Base-by-base conservation (phyloP, 2,888 invertebrate species). In the Pristionchus arcanus region DNA sequence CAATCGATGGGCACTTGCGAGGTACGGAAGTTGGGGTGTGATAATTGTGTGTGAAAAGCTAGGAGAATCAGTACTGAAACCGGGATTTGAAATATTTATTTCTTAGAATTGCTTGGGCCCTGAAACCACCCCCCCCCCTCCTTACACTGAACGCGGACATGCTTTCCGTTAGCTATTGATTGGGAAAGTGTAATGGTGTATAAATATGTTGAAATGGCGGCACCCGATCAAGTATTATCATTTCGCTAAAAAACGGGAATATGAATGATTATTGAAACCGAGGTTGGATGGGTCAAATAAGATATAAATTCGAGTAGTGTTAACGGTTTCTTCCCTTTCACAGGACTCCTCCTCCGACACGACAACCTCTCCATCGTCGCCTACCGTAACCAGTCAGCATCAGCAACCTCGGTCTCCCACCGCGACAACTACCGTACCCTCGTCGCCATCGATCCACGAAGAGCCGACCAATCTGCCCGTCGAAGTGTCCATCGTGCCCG, bases 1-100 rank as follows among this genome's bases (percentile, higher is more conserved):
- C 89, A 90, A 5, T 90, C 89, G 53, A 81, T 91, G 37, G 91
- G 91, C 28, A 34, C 83, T 2, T 7, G 42, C 15, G 87, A 87
- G 87, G 87, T 68, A 42, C 42, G n/a, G 42, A n/a, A 74, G 34
- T 16, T 31, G 0, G 25, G 74, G 34, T 25, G 21, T 9, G 42
- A 49, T 9, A 9, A 49, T 9, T 49, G 42, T 13, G 42, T 49
- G 13, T 3, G 42, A 9, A 42, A 42, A 9, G 42, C 42, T 9
- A 0, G 4, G 9, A 3, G 42, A 49, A 49, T 49, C 42, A 49
- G 42, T 49, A 49, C n/a, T n/a, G n/a, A n/a, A n/a, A n/a, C n/a
- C n/a, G n/a, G n/a, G n/a, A n/a, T n/a, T n/a, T n/a, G n/a, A n/a
- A n/a, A n/a, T n/a, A n/a, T n/a, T n/a, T n/a, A n/a, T n/a, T n/a